Percentiles rank a stretch among this genome's conserved stretches.
Conservation (phyloP, 2,797 vertebrate species). For the Onychomys leucogaster region DNA sequence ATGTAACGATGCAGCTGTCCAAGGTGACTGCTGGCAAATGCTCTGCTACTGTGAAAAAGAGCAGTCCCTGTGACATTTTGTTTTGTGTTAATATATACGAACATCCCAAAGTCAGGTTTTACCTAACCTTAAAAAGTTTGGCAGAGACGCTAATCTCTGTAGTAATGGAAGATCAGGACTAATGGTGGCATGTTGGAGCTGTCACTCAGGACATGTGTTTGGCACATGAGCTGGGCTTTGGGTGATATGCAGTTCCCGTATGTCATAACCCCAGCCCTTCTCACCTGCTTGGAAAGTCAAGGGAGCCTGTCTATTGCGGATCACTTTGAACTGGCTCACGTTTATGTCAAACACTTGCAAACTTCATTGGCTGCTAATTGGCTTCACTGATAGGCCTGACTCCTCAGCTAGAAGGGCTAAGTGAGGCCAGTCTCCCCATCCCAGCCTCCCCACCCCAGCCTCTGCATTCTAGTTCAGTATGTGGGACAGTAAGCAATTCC, state of each 20-base stretch:
- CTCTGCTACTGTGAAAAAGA: not conserved
- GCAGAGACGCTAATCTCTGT: slow-evolving; percentile 56
- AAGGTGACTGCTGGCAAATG: not conserved
- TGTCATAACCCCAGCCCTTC: slow-evolving; percentile 19
- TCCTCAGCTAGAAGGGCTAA: too few relatives aligned
- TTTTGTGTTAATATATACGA: slow-evolving; percentile 17
- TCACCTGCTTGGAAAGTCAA: not conserved
- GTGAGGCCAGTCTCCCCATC: not conserved
- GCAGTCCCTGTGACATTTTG: not conserved
- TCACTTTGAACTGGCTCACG: not conserved
- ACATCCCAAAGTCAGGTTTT: slow-evolving; percentile 29
- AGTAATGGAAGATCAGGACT: slow-evolving; percentile 58
- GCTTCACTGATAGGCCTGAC: slow-evolving; percentile 3
- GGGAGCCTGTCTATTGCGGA: not conserved
- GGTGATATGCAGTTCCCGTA: slow-evolving; percentile 1
- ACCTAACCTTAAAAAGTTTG: slow-evolving; percentile 55
- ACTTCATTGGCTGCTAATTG: not conserved
- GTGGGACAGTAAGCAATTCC: not conserved
- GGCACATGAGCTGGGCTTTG: slow-evolving; percentile 53
- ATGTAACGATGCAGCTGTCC: not conserved
- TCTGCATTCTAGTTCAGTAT: not conserved
- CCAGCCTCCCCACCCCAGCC: not conserved
- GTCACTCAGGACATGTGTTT: slow-evolving; percentile 59
- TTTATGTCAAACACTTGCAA: slow-evolving; percentile 21
- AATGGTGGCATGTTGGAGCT: slow-evolving; percentile 44